Percentiles rank a stretch among this genome's conserved stretches.
These are phyloP conservation scores for Micromys minutus DNA, from an alignment of 2,113 vertebrate species.

Conservation along the genomic window DNA sequence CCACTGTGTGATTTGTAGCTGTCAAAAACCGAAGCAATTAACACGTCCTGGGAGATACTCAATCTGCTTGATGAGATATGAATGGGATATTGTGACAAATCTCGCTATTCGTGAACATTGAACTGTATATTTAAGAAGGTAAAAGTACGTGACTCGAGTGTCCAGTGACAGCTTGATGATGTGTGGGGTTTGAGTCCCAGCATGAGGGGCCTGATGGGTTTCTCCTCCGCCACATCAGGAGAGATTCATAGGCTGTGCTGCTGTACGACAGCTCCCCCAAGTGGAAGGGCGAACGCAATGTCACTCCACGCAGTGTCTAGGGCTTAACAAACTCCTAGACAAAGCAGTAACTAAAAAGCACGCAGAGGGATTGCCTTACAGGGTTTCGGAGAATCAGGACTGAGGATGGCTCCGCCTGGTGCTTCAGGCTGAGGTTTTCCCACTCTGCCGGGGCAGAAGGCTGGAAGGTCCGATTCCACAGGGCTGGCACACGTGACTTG, in stretches of 20 bases:
- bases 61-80: not conserved
- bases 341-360: not conserved
- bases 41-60: not conserved
- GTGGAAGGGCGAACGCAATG: not conserved
- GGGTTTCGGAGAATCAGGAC: not conserved
- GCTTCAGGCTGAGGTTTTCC: not conserved
- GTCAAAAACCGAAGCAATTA: slow-evolving; percentile 47
- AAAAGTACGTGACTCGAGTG: not conserved
- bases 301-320: not conserved
- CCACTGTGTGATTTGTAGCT: slow-evolving; percentile 53
- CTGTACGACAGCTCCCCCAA: not conserved
- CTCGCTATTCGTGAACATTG: slow-evolving; percentile 18
- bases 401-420: not conserved
- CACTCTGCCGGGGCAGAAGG: not conserved
- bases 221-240: too few relatives aligned
- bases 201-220: not conserved
- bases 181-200: not conserved
- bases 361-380: too few relatives aligned
- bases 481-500: not conserved
- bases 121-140: not conserved
- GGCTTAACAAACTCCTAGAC: not conserved
- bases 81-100: not conserved
- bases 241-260: fast-evolving
- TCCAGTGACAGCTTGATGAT: not conserved
- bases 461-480: not conserved